Percentiles rank a stretch among this genome's conserved stretches.
Conservation (phyloP, 2,113 vertebrate species). For the Theropithecus gelada region DNA sequence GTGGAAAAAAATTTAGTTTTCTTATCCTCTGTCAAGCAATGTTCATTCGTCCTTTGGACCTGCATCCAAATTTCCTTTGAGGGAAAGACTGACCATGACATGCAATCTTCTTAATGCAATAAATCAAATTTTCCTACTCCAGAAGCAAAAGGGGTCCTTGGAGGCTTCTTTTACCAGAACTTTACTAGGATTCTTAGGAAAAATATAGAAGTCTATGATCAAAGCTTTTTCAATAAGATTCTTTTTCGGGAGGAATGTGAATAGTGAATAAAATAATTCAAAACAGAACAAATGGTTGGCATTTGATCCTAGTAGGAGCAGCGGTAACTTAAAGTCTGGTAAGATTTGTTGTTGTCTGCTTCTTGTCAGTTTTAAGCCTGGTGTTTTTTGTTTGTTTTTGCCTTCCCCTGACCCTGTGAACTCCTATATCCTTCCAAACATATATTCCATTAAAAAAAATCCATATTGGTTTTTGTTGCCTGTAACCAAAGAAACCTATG, state of each 20-base stretch:
- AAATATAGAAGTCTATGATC: neutral
- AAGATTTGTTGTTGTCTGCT: neutral
- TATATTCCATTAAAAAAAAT: neutral
- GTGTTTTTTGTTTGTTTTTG: neutral
- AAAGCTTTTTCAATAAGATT: neutral
- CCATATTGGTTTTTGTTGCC: neutral
- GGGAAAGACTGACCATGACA: neutral
- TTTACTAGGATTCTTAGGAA: neutral
- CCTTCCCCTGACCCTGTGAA: neutral
- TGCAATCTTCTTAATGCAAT: neutral
- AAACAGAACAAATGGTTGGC: slow-evolving; percentile 10
- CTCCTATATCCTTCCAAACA: neutral
- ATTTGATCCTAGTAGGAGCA: neutral
- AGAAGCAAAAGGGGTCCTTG: neutral
- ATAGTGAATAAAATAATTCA: neutral
- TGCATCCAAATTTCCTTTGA: neutral
- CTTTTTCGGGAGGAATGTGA: neutral
- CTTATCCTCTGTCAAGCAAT: neutral
- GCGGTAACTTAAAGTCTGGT: neutral
- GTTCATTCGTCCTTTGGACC: neutral
- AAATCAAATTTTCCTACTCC: neutral
- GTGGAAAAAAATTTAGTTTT: neutral
- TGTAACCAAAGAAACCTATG: neutral
- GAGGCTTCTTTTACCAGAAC: neutral
- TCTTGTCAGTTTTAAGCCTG: neutral